Percentiles rank a stretch among this genome's conserved stretches.
These are phyloP conservation scores for Grammomys surdaster DNA, from an alignment of 2,113 vertebrate species.

Conservation along the genomic window DNA sequence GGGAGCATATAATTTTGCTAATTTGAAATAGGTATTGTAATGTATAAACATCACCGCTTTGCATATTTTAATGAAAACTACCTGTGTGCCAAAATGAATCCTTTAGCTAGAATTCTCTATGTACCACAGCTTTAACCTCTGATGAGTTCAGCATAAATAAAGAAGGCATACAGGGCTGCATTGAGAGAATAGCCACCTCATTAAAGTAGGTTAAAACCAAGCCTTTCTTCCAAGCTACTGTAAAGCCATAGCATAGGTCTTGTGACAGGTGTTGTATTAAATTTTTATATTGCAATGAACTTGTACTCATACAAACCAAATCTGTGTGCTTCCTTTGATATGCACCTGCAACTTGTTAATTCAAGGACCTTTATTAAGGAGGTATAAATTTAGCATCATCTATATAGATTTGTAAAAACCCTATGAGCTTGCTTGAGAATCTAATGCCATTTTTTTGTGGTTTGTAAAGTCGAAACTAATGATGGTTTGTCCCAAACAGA, in stretches of 20 bases:
- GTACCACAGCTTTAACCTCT: constrained; percentile 71
- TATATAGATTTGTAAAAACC: constrained; percentile 83
- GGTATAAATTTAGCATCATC: constrained; percentile 81
- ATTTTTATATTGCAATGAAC: constrained; percentile 84
- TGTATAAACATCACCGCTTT: constrained; percentile 85
- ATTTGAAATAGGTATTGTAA: constrained; percentile 88
- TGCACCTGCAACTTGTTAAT: constrained; percentile 87
- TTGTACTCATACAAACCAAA: constrained; percentile 75
- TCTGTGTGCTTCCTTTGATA: constrained; percentile 81
- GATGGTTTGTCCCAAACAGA: constrained; percentile 66
- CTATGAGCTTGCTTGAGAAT: constrained; percentile 73
- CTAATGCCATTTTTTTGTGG: constrained; percentile 75
- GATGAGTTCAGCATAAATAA: constrained; percentile 83
- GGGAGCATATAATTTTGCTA: constrained; percentile 86
- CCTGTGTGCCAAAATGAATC: constrained; percentile 76
- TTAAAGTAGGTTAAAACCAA: constrained; percentile 89
- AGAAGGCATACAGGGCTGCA: constrained; percentile 67
- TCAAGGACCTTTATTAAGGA: constrained; percentile 84
- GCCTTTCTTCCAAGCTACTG: constrained; percentile 87
- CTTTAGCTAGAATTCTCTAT: constrained; percentile 81
- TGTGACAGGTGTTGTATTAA: constrained; percentile 86
- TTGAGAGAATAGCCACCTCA: constrained; percentile 82
- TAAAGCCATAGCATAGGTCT: constrained; percentile 88
- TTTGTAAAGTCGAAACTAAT: constrained; percentile 80
- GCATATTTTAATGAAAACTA: constrained; percentile 88